Evolutionary conservation across 2,888 invertebrate species (phyloP).

Genomic region (Nasonia oneida): DNA sequence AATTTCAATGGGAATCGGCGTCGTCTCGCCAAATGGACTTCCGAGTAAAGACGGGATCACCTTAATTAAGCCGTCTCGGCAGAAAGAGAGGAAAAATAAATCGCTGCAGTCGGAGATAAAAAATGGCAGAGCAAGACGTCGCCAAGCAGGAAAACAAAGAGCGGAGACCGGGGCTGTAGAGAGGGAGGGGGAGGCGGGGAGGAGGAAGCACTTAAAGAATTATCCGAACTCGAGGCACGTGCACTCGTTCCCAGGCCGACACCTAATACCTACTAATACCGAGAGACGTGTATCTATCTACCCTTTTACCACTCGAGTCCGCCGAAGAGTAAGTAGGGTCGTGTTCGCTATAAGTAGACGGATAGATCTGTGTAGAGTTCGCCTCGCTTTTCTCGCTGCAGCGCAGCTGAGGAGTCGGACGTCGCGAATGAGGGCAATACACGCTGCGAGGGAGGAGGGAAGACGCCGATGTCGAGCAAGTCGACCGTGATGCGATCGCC

Average conservation of each 20-base stretch:
- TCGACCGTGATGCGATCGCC: neutral
- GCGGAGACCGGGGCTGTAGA: neutral
- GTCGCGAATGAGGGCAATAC: neutral
- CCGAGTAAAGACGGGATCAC: conserved; percentile 41
- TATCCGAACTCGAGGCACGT: conserved; percentile 79
- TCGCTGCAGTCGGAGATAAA: conserved; percentile 16
- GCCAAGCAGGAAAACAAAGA: neutral
- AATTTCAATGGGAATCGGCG: conserved; percentile 51
- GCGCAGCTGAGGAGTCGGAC: neutral
- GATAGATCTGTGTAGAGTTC: neutral
- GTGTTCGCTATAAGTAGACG: conserved; percentile 61
- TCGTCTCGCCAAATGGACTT: conserved; percentile 44
- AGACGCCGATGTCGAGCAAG: neutral
- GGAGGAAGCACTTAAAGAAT: conserved; percentile 79
- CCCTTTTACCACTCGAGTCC: conserved; percentile 78
- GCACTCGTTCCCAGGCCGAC: conserved; percentile 78
- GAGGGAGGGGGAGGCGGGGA: conserved; percentile 56
- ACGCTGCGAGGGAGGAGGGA: neutral
- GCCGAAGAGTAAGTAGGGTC: conserved; percentile 73
- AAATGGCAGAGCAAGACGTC: neutral
- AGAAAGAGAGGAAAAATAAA: conserved; percentile 42
- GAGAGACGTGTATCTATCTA: conserved; percentile 77
- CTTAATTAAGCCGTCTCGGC: conserved; percentile 54
- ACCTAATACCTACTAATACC: conserved; percentile 79
- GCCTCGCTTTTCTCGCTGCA: neutral